Evolutionary conservation across 1,140 invertebrate species (phyloP).

Genomic region (Nomia melanderi): DNA sequence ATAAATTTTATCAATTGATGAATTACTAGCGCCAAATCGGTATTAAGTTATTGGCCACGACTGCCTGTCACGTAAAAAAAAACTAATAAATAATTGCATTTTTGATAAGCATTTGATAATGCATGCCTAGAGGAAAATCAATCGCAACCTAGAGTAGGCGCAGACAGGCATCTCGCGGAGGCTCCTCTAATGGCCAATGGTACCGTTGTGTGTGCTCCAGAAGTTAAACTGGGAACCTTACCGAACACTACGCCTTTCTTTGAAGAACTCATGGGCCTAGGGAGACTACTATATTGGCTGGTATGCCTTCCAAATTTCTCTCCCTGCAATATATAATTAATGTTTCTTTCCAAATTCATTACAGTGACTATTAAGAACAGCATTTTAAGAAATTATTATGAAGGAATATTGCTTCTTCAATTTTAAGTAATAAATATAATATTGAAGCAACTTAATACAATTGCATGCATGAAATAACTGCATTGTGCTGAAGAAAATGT

Average conservation of each 20-base stretch:
- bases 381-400: no score
- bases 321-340: constrained; percentile 61
- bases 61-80: constrained; percentile 29
- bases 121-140: constrained; percentile 69
- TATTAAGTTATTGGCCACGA: constrained; percentile 15
- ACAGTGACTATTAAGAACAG: no score
- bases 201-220: constrained; percentile 70
- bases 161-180: constrained; percentile 89
- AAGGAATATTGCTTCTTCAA: no score
- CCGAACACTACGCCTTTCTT: constrained; percentile 86
- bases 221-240: constrained; percentile 82
- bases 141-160: constrained; percentile 92
- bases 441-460: no score
- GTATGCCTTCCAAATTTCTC: constrained; percentile 78
- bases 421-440: no score
- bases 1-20: background rate
- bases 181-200: constrained; percentile 74
- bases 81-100: constrained; percentile 5
- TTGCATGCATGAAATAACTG: no score
- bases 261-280: constrained; percentile 83
- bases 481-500: no score
- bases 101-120: constrained; percentile 43
- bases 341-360: background rate
- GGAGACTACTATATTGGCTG: constrained; percentile 89
- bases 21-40: background rate